Conservation (phyloP, 2,113 vertebrate species). For the Zootoca vivipara region DNA sequence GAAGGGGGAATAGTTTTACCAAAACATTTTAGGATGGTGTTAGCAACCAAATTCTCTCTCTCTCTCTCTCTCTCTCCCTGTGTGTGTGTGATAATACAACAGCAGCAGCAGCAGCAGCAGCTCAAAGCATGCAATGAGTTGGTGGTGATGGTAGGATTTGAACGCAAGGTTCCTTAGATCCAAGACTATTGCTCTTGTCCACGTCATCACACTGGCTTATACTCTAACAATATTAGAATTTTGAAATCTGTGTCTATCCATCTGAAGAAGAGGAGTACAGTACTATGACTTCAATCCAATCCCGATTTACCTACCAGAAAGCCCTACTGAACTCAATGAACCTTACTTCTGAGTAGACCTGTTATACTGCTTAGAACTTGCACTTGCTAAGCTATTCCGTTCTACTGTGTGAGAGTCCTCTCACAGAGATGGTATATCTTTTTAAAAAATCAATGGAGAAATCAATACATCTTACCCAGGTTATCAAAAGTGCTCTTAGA, state of each 20-base stretch:
- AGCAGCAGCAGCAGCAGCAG: too few relatives aligned
- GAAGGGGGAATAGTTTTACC: neutral
- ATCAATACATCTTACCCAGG: constrained; percentile 67
- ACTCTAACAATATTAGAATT: neutral
- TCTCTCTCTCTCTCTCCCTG: neutral
- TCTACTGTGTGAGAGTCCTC: constrained; percentile 44
- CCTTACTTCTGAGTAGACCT: neutral
- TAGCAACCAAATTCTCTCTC: neutral
- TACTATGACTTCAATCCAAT: neutral
- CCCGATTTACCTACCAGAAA: neutral
- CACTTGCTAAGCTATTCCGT: constrained; percentile 38
- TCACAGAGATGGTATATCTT: constrained; percentile 42
- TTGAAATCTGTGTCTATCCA: neutral
- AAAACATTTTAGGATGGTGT: neutral
- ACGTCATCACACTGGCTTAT: neutral
- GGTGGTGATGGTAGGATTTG: neutral
- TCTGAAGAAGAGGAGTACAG: neutral
- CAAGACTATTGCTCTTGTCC: neutral
- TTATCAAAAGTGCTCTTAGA: constrained; percentile 65
- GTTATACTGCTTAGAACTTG: constrained; percentile 1
- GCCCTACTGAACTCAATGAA: neutral
- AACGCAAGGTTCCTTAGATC: neutral
- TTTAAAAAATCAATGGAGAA: constrained; percentile 67
- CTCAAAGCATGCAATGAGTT: neutral
- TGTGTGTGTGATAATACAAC: neutral